Base-by-base conservation (phyloP, 2,888 invertebrate species). In the Diaphora mendica region DNA sequence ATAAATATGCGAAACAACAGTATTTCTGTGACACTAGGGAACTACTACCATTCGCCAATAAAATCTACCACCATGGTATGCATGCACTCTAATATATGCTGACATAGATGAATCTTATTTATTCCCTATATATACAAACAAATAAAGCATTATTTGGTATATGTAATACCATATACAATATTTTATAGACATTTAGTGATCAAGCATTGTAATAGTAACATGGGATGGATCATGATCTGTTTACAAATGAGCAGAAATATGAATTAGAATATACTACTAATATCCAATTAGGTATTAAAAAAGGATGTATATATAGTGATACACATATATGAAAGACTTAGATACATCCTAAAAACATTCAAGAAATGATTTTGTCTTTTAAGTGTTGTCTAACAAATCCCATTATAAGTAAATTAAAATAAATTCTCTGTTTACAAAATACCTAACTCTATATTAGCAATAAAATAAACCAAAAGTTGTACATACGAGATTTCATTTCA, bases 381-480 rank as follows among this genome's bases (percentile, higher is more conserved):
- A 75, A 67, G 44, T 69, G 71, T 72, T 69, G 76, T 85, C 74
- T 82, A 82, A 82, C 76, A 82, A 83, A 80, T 79, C 39, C 72
- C 79, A 74, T 76, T 79, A 77, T 75, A 82, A 84, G 78, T 83
- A 78, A 85, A 85, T 77, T 85, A 82, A 64, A 70, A 70, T 70
- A 44, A 62, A 83, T 79, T 71, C 76, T 85, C 69, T 76, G 82
- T 84, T 83, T 83, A 86, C 73, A 85, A 83, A 84, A 82, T 77
- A 82, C 79, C 86, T 85, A 87, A 85, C 78, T 84, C 83, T 86
- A 87, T 82, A 86, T 86, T 87, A 88, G 81, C 83, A 80, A 83
- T 85, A 87, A 87, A 87, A 84, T 86, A 88, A 89, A 88, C 84
- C 86, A 82, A 89, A 89, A 88, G 89, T 87, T 89, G 86, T 88